These are phyloP conservation scores for Galeopterus variegatus DNA, from an alignment of 2,113 vertebrate species.

Conservation along the genomic window DNA sequence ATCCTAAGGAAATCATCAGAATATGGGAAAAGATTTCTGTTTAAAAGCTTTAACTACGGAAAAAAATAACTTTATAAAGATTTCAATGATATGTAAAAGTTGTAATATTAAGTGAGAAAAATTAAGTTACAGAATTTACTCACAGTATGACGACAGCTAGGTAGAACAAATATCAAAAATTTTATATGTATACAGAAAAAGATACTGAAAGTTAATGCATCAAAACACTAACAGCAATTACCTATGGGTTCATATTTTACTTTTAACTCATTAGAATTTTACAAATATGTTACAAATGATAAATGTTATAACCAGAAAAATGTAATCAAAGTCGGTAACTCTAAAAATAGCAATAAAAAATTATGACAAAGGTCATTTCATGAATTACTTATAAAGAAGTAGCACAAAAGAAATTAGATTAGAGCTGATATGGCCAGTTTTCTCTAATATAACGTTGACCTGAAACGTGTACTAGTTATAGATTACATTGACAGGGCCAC, in stretches of 20 bases:
- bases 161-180: background rate
- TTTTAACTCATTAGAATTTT: constrained; percentile 37
- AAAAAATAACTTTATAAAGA: constrained; percentile 35
- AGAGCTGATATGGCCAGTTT: background rate
- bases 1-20: constrained; percentile 50
- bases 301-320: constrained; percentile 62
- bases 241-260: constrained; percentile 26
- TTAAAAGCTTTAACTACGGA: constrained; percentile 48
- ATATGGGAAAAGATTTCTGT: background rate
- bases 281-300: constrained; percentile 34
- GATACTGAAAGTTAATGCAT: background rate
- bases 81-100: constrained; percentile 53
- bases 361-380: background rate
- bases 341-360: constrained; percentile 63
- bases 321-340: background rate
- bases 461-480: background rate
- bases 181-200: background rate
- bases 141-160: background rate
- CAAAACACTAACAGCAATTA: constrained; percentile 41
- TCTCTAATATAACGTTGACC: background rate
- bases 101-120: constrained; percentile 45
- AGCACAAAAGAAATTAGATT: constrained; percentile 1
- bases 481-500: background rate
- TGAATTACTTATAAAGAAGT: constrained; percentile 48
- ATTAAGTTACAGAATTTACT: constrained; percentile 29